Evolutionary conservation across 2,888 invertebrate genomes (phyloP).

Genomic region (Crossocerus cetratus): DNA sequence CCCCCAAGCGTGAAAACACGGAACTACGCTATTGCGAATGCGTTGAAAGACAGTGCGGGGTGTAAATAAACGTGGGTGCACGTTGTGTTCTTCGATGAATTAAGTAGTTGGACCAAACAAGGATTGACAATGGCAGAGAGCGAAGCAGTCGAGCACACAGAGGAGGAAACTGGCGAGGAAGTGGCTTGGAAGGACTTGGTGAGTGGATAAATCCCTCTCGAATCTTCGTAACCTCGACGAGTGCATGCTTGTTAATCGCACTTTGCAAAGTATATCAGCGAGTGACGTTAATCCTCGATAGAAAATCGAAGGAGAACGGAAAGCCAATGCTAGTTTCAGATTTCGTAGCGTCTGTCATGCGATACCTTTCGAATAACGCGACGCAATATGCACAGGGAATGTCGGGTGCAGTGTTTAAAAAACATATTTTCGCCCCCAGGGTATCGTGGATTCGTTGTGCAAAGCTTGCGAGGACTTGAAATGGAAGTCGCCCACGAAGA

Average conservation of each 20-base stretch:
- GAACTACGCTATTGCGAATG: no score
- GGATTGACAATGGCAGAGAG: conserved; percentile 29
- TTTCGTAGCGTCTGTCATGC: no score
- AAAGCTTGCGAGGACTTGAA: conserved; percentile 94
- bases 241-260: neutral
- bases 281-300: neutral
- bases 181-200: conserved; percentile 82
- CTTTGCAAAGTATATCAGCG: neutral
- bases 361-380: no score
- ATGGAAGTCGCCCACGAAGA: conserved; percentile 96
- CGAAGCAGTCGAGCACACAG: neutral
- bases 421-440: conserved; percentile 79
- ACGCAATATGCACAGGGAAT: no score
- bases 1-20: neutral
- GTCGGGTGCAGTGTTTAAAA: neutral
- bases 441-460: conserved; percentile 92
- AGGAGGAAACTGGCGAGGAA: conserved; percentile 62
- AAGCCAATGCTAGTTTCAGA: no score
- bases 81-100: neutral
- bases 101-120: neutral
- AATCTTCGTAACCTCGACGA: neutral
- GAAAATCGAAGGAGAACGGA: no score
- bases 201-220: conserved; percentile 59
- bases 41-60: no score
- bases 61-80: conserved; percentile 12